These are phyloP conservation scores for Rattus rattus DNA, from an alignment of 2,113 vertebrate species.

Conservation along the genomic window DNA sequence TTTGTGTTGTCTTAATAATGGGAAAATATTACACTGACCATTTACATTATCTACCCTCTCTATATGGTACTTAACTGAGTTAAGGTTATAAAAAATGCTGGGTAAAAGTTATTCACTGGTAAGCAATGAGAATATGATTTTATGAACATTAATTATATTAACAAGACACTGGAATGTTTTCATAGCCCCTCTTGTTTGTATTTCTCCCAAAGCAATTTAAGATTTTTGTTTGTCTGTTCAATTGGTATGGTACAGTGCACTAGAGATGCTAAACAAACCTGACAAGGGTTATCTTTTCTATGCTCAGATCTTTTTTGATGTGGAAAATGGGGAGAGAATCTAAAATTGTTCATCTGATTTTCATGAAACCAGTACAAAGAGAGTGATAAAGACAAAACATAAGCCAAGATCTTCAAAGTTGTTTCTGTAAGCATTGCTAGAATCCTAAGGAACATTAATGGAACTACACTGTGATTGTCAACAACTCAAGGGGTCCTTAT, in stretches of 20 bases:
- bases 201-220: background rate
- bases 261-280: background rate
- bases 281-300: background rate
- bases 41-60: background rate
- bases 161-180: background rate
- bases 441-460: background rate
- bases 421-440: background rate
- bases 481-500: background rate
- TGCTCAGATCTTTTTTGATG: background rate
- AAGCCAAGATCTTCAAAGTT: background rate
- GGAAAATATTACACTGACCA: background rate
- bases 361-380: background rate
- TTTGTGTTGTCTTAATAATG: background rate
- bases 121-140: background rate
- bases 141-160: background rate
- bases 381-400: background rate
- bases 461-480: background rate
- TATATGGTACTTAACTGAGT: background rate
- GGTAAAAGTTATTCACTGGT: background rate
- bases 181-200: background rate
- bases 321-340: background rate
- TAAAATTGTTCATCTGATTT: slow-evolving; percentile 1
- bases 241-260: background rate
- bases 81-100: background rate
- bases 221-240: background rate